A percentile compares a stretch with the other conserved stretches of the same genome.
Evolutionary conservation across 2,113 vertebrate genomes (phyloP).

Genomic region (Saiga tatarica): DNA sequence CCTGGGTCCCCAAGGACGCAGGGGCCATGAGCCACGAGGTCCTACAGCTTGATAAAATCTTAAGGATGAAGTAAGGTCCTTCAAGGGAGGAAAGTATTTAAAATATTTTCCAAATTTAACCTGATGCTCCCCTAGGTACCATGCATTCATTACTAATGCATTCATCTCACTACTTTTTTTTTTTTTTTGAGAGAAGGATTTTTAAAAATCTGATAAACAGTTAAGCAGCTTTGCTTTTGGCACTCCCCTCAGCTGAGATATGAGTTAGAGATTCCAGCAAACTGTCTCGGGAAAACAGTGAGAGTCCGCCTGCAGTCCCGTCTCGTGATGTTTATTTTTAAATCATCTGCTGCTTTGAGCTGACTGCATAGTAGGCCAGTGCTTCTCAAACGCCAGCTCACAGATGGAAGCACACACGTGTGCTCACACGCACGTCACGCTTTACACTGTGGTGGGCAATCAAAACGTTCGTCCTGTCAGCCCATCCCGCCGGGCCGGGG

Average conservation of each 20-base stretch:
- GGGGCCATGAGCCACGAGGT: not conserved
- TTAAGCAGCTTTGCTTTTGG: slow-evolving; percentile 18
- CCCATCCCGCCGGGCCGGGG: not conserved
- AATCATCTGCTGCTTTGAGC: not conserved
- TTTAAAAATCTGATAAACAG: not conserved
- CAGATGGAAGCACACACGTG: not conserved
- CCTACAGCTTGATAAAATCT: not conserved
- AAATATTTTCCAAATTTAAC: slow-evolving; percentile 41
- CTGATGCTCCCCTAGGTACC: not conserved
- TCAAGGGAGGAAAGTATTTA: slow-evolving; percentile 3
- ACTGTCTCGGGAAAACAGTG: not conserved
- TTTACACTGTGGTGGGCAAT: not conserved
- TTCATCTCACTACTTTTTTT: not conserved
- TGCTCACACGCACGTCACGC: not conserved
- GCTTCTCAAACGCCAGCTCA: not conserved
- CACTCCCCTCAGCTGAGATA: not conserved
- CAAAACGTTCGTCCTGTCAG: not conserved
- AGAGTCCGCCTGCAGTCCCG: not conserved
- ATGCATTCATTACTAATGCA: not conserved
- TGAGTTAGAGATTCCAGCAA: not conserved
- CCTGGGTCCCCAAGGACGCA: not conserved
- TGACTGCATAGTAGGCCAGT: not conserved
- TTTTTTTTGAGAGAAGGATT: not conserved
- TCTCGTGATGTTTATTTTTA: not conserved
- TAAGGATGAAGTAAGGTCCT: slow-evolving; percentile 27